Base-by-base conservation (phyloP, 2,113 vertebrate genomes). In the Thalassoma bifasciatum region DNA sequence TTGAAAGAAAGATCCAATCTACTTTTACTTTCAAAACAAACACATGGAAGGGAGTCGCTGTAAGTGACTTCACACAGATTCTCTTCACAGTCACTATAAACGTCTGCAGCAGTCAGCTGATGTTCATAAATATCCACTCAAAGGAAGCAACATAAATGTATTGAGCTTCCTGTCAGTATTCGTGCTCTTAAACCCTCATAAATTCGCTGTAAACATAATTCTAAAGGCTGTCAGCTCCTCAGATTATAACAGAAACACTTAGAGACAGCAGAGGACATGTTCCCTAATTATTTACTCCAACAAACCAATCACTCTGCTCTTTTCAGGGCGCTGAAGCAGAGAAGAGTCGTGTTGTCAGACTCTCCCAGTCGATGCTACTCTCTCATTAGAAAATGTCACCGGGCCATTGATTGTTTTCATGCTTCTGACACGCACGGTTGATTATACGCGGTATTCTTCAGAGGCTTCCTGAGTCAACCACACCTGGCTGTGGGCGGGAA, bases 401-500 rank as follows among this genome's bases (percentile, higher is more conserved):
- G 46, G 1, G 47, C 44, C 70, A 68, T 44, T 70, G 68, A 75
- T 75, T 77, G 52, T 64, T 52, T 68, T 64, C 66, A 77, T 53
- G 60, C 14, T 65, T 66, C 47, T 4, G 13, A 72, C 50, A 51
- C 16, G 4, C 63, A 37, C 17, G 1, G 53, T 16, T 51, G 58
- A 53, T 72, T 22, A 34, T 30, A 46, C 56, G 68, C 53, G 42
- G 38, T 51, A 36, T 66, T 67, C 59, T 54, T 83, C 49, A 61
- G 53, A 52, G 24, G 44, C 58, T 52, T 83, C 58, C 52, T 83
- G 72, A 75, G 70, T 77, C 75, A 86, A 75, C 75, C 52, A 72
- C 80, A 83, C 75, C 83, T 70, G 75, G 68, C 54, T 64, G 72
- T 53, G 66, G 53, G 53, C 60, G 71, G 84, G 51, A 75, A 66